A percentile compares a stretch with the other conserved stretches of the same genome.
Conservation (phyloP, 2,888 invertebrate genomes). For the Drosophila austrosaltans region DNA sequence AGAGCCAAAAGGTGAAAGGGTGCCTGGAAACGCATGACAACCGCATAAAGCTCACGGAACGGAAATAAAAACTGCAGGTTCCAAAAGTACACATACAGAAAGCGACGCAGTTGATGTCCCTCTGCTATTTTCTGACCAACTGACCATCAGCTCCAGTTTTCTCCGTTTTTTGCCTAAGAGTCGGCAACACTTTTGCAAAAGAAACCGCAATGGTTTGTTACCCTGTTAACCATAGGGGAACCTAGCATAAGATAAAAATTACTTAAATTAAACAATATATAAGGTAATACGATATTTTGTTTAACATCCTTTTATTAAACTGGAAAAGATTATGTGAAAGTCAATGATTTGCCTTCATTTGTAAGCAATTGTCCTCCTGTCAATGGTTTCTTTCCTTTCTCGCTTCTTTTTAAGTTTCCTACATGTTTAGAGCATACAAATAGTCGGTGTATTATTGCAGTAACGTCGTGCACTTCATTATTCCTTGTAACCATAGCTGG, state of each 20-base stretch:
- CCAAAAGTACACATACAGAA: conserved; percentile 21
- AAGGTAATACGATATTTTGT: too few species aligned
- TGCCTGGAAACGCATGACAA: conserved; percentile 51
- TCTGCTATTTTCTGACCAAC: neutral
- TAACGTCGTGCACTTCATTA: neutral
- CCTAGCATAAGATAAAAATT: too few species aligned
- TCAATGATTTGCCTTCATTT: too few species aligned
- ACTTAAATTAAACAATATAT: too few species aligned
- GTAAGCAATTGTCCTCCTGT: too few species aligned
- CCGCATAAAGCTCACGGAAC: conserved; percentile 50
- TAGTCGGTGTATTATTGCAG: neutral
- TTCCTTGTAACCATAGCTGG: conserved; percentile 7
- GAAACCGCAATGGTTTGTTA: neutral
- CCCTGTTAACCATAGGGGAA: too few species aligned
- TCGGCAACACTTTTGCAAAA: conserved; percentile 33
- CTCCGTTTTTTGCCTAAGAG: conserved; percentile 8
- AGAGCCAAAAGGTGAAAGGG: conserved; percentile 15
- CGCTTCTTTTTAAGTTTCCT: neutral
- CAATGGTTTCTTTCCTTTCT: neutral
- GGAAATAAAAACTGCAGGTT: conserved; percentile 56
- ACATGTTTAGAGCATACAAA: neutral
- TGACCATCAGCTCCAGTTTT: neutral
- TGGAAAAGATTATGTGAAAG: too few species aligned
- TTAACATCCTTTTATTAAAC: too few species aligned
- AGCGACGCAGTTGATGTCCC: conserved; percentile 23